A percentile compares a stretch with the other conserved stretches of the same genome.
Evolutionary conservation across 1,140 invertebrate genomes (phyloP).

Genomic region (Pteromalus puparum): DNA sequence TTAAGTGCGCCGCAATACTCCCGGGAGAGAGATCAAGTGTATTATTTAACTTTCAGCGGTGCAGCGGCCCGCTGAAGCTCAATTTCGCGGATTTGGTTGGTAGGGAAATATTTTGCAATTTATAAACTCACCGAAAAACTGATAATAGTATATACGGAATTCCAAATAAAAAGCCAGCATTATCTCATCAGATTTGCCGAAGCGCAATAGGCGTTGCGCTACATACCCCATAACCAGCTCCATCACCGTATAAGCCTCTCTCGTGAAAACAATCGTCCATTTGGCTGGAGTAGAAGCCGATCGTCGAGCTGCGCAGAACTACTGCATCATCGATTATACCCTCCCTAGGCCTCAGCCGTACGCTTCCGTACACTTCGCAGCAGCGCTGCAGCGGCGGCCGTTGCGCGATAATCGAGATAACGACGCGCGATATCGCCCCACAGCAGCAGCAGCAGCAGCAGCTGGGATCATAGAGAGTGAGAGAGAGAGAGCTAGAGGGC

Average conservation of each 20-base stretch:
- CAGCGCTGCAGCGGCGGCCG: not conserved
- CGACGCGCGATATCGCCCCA: not conserved
- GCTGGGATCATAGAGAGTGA: not conserved
- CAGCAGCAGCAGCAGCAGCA: not conserved
- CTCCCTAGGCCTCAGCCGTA: not conserved
- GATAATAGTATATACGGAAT: too few relatives aligned
- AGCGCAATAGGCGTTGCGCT: not conserved
- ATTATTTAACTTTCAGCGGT: constrained; percentile 42
- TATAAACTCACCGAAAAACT: too few relatives aligned
- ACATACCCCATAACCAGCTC: not conserved
- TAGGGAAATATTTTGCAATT: constrained; percentile 19
- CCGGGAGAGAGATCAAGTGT: constrained; percentile 20
- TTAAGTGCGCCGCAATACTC: constrained; percentile 39
- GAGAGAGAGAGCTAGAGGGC: not conserved
- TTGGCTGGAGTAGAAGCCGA: constrained; percentile 4
- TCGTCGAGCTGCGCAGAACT: not conserved
- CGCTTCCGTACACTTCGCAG: not conserved
- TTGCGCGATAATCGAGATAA: constrained; percentile 32
- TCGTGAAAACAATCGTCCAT: constrained; percentile 16
- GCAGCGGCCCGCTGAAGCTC: not conserved
- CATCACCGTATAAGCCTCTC: not conserved
- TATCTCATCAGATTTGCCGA: not conserved
- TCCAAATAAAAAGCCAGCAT: not conserved
- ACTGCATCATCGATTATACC: constrained; percentile 30
- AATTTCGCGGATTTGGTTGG: constrained; percentile 21